These are phyloP conservation scores for Akabosia matsudoensis DNA, from an alignment of 1,140 invertebrate species.

Conservation along the genomic window DNA sequence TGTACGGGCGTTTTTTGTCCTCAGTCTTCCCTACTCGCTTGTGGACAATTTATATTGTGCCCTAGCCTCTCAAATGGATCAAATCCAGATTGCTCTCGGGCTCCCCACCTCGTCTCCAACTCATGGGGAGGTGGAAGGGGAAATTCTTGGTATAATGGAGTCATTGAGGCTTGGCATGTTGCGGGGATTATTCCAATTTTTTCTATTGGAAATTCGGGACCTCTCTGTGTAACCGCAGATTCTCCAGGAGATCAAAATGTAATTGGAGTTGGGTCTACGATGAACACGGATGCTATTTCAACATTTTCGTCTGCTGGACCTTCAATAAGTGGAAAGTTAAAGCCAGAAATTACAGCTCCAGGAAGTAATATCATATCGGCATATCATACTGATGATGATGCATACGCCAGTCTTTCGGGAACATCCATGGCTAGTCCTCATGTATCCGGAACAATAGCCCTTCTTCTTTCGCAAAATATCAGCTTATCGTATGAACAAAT, in stretches of 20 bases:
- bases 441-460: neutral
- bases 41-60: constrained; percentile 29
- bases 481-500: neutral
- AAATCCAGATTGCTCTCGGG: neutral
- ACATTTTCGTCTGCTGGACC: constrained; percentile 11
- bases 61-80: neutral
- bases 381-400: neutral
- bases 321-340: neutral
- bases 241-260: neutral
- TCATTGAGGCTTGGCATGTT: neutral
- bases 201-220: constrained; percentile 12
- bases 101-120: constrained; percentile 25
- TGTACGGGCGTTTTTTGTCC: neutral
- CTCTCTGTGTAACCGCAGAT: neutral
- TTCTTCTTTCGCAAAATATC: neutral
- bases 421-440: neutral
- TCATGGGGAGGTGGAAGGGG: constrained; percentile 3
- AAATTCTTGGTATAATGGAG: neutral
- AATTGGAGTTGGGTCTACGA: constrained; percentile 15
- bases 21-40: neutral
- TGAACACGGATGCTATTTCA: neutral
- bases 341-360: neutral
- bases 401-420: neutral
- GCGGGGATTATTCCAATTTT: constrained; percentile 25
- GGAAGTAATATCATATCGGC: neutral